phyloP scores from a whole-genome alignment of 2,888 invertebrate genomes.

The Melieria omissa region DNA sequence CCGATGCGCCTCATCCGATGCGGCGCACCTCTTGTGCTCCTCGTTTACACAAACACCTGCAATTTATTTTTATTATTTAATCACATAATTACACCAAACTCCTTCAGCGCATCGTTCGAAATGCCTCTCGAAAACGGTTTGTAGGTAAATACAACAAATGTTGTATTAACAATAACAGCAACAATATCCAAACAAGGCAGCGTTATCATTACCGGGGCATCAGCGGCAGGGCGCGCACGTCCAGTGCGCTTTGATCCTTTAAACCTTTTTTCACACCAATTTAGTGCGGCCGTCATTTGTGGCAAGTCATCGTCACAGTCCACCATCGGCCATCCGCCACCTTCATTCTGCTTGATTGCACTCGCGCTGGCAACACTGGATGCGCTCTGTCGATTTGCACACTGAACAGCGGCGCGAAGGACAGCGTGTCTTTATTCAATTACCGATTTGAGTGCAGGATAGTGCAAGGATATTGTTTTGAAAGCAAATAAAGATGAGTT shows the following conservation, averaged over 20 bases:
- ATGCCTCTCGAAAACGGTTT: neutral
- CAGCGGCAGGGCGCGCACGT: neutral
- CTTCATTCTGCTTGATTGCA: too few relatives aligned
- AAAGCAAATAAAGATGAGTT: constrained; percentile 27
- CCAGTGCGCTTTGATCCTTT: constrained; percentile 30
- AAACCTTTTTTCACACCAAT: constrained; percentile 43
- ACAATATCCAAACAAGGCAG: constrained; percentile 7
- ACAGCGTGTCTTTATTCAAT: constrained; percentile 50
- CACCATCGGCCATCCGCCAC: too few relatives aligned
- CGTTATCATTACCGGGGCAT: constrained; percentile 26
- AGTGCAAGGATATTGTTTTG: constrained; percentile 27
- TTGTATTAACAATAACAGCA: constrained; percentile 6
- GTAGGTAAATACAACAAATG: neutral
- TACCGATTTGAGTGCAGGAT: constrained; percentile 36
- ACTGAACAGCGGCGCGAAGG: neutral
- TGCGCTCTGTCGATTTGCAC: too few relatives aligned
- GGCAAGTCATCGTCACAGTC: constrained; percentile 44
- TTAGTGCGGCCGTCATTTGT: constrained; percentile 36
- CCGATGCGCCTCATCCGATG: too few relatives aligned
- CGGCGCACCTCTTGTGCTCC: too few relatives aligned
- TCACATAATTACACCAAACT: constrained; percentile 56
- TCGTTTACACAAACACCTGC: constrained; percentile 29
- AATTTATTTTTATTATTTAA: constrained; percentile 47
- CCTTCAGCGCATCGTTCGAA: neutral
- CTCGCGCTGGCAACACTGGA: too few relatives aligned